Conservation (phyloP, 2,888 invertebrate genomes). For the Tolmerus cingulatus region DNA sequence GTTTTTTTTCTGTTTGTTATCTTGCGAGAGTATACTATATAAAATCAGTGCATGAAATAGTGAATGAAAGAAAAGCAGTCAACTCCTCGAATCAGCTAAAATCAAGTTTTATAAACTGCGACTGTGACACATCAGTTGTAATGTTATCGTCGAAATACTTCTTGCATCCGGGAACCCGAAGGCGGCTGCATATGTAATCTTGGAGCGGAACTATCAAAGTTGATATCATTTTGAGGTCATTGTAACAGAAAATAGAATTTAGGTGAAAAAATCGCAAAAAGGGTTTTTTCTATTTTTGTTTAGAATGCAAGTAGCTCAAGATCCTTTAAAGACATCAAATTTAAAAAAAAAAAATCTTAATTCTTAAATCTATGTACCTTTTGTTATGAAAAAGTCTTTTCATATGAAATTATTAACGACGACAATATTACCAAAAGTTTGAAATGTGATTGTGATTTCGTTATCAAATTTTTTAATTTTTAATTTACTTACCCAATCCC, state of each 20-base stretch:
- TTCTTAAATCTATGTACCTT: background rate
- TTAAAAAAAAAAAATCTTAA: background rate
- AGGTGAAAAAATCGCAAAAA: slow-evolving; percentile 30
- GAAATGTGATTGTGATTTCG: too few relatives aligned
- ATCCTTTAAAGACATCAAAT: background rate
- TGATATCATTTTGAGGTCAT: slow-evolving; percentile 49
- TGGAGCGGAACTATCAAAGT: slow-evolving; percentile 47
- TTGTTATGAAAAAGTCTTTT: too few relatives aligned
- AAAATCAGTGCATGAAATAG: background rate
- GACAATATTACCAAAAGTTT: too few relatives aligned
- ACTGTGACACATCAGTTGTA: slow-evolving; percentile 22
- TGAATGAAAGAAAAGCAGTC: background rate
- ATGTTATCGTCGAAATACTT: slow-evolving; percentile 21
- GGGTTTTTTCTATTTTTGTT: background rate
- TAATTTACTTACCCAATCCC: background rate
- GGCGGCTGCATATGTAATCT: slow-evolving; percentile 40
- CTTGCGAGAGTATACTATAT: background rate
- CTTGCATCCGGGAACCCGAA: slow-evolving; percentile 43
- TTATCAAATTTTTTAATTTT: too few relatives aligned
- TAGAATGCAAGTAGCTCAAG: background rate
- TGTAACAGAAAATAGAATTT: slow-evolving; percentile 45
- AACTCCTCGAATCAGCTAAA: background rate
- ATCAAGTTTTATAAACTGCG: background rate
- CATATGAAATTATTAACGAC: too few relatives aligned
- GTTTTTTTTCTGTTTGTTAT: slow-evolving; percentile 6